Percentiles rank a stretch among this genome's conserved stretches.
Conservation (phyloP, 2,113 vertebrate species). For the Acrocephalus arundinaceus region DNA sequence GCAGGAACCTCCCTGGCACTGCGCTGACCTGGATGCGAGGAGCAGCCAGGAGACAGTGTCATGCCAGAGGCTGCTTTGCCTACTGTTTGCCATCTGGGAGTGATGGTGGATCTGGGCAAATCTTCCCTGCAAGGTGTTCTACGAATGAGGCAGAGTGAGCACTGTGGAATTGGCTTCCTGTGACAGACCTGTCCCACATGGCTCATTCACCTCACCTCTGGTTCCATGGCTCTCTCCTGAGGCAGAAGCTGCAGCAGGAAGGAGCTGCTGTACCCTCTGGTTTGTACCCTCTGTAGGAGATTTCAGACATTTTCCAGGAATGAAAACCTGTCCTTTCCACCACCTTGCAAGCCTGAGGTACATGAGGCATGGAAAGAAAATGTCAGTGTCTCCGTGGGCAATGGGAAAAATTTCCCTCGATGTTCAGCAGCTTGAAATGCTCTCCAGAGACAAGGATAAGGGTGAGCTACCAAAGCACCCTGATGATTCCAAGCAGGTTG, state of each 20-base stretch:
- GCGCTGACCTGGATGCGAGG: neutral
- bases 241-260: neutral
- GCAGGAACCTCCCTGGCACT: neutral
- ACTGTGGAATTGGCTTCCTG: neutral
- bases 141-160: neutral
- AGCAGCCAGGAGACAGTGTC: neutral
- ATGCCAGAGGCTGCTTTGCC: neutral
- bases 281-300: neutral
- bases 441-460: neutral
- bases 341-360: neutral
- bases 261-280: neutral
- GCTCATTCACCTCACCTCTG: neutral
- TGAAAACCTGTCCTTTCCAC: neutral
- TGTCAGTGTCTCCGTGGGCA: no score
- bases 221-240: neutral
- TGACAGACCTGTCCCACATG: fast-evolving
- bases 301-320: neutral
- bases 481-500: neutral
- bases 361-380: neutral
- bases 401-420: neutral
- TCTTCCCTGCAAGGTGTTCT: fast-evolving
- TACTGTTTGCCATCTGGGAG: neutral
- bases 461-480: neutral
- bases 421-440: neutral
- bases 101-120: fast-evolving